Percentiles rank a stretch among this genome's conserved stretches.
Conservation (phyloP, 2,888 invertebrate species). For the Nephrotoma guestfalica region DNA sequence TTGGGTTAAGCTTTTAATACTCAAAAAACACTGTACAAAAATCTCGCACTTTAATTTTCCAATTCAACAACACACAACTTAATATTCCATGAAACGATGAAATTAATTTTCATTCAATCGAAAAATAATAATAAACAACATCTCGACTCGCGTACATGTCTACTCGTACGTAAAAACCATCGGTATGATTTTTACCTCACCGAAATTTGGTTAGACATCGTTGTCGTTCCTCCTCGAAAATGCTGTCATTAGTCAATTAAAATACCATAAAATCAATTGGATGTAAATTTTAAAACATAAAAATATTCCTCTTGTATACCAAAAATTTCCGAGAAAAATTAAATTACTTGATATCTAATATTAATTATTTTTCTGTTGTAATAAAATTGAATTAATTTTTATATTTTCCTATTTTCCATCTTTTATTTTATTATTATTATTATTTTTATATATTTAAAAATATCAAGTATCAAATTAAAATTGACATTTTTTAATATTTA, state of each 20-base stretch:
- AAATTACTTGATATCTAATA: background rate
- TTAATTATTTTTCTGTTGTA: background rate
- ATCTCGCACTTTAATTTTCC: background rate
- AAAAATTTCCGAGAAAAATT: background rate
- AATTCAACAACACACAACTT: background rate
- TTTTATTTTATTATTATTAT: background rate
- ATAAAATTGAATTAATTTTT: background rate
- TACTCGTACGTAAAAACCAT: background rate
- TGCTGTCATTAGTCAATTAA: background rate
- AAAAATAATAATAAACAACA: background rate
- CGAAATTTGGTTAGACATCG: background rate
- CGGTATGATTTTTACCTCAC: background rate
- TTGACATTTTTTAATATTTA: background rate
- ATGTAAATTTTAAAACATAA: background rate
- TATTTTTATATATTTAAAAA: background rate
- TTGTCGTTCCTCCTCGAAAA: background rate
- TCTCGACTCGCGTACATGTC: background rate
- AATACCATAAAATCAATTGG: background rate
- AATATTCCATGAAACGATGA: background rate
- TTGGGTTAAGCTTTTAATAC: background rate
- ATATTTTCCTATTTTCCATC: background rate
- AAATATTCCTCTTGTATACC: no score
- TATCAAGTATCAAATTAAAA: background rate
- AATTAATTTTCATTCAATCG: background rate
- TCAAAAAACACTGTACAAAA: background rate